phyloP scores from a whole-genome alignment of 2,888 invertebrate species.

The Diachrysia chrysitis region DNA sequence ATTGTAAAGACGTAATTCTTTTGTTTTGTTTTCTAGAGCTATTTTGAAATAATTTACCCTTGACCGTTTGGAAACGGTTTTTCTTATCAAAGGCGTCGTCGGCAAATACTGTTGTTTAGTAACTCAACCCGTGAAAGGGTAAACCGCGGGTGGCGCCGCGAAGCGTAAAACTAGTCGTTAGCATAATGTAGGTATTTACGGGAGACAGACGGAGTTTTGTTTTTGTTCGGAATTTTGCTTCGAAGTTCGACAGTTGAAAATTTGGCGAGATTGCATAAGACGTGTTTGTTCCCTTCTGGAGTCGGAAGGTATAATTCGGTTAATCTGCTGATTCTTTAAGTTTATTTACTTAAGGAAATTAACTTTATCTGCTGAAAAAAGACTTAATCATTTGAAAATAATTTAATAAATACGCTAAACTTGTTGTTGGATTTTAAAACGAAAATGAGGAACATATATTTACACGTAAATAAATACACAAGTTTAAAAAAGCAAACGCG shows the following conservation, averaged over 20 bases:
- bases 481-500: too few species aligned
- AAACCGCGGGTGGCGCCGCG: constrained; percentile 32
- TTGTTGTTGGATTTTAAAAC: too few species aligned
- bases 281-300: not conserved
- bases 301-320: not conserved
- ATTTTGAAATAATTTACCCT: constrained; percentile 20
- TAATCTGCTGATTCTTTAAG: not conserved
- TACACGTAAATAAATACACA: too few species aligned
- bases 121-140: constrained; percentile 56
- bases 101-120: constrained; percentile 46
- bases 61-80: constrained; percentile 21
- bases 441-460: too few species aligned
- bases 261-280: constrained; percentile 18
- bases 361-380: not conserved
- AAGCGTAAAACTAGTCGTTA: constrained; percentile 58
- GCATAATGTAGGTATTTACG: constrained; percentile 34
- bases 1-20: too few species aligned
- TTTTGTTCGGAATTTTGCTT: constrained; percentile 40
- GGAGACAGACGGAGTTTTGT: constrained; percentile 33
- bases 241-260: constrained; percentile 19
- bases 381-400: too few species aligned
- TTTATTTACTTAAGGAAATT: not conserved
- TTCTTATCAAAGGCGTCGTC: constrained; percentile 26
- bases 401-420: too few species aligned
- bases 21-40: too few species aligned